Evolutionary conservation across 2,888 invertebrate species (phyloP).

Genomic region (Acronicta aceris): DNA sequence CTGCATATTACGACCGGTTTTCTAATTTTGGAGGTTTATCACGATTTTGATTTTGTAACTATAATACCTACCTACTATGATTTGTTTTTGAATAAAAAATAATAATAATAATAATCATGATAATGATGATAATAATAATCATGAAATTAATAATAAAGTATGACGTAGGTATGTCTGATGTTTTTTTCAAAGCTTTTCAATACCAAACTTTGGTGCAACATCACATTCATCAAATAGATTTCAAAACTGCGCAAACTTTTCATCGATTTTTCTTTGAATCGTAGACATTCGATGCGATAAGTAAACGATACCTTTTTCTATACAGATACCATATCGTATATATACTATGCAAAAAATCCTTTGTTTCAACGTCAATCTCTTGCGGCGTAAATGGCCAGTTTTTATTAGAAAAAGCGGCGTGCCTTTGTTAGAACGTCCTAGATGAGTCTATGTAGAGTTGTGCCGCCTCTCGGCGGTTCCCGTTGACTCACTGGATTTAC

Average conservation of each 20-base stretch:
- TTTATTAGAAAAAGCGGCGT: constrained; percentile 25
- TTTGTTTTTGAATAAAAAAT: too few species aligned
- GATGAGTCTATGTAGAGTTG: constrained; percentile 27
- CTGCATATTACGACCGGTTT: constrained; percentile 4
- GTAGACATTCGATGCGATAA: background rate
- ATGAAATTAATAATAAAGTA: too few species aligned
- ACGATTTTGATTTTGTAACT: background rate
- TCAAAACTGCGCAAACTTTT: background rate
- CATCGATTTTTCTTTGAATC: background rate
- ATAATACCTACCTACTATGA: too few species aligned
- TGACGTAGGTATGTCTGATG: too few species aligned
- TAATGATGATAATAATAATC: background rate
- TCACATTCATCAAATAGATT: background rate
- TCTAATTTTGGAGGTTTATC: constrained; percentile 4
- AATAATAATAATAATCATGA: too few species aligned
- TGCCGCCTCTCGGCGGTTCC: constrained; percentile 18
- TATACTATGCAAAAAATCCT: too few species aligned
- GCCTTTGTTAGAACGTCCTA: constrained; percentile 51
- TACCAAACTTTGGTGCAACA: too few species aligned
- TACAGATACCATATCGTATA: background rate
- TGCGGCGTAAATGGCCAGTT: constrained; percentile 32
- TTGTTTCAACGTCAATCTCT: constrained; percentile 40
- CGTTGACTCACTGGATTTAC: constrained; percentile 48
- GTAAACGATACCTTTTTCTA: background rate
- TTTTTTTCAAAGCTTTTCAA: background rate